Evolutionary conservation across 2,113 vertebrate genomes (phyloP), one percentile per base, ranked within the genome.

Genomic region (Synchiropus splendidus): DNA sequence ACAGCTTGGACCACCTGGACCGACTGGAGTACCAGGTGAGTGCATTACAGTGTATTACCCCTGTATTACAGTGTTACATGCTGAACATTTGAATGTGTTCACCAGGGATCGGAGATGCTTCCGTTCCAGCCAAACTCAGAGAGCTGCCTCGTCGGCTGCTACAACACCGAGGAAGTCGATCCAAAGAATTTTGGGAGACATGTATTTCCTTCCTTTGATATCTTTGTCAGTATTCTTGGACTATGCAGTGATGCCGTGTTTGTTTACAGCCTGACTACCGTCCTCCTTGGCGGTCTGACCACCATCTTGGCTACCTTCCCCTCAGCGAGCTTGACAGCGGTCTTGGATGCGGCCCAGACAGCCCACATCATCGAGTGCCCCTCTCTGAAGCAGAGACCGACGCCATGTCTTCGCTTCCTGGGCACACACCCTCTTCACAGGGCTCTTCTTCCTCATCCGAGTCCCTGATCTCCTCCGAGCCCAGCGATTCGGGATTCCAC

Each of bases 1-100:
- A 83, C 63, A 77, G 75, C 43, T 42, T 83, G 14, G 82, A 84
- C 14, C 73, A 79, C 44, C 73, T 80, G 60, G 74, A 81, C 67
- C 47, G 71, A 6, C 64, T 82, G 40, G 78, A 78, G 32, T 77
- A 68, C 36, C 69, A 74, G 74, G 79, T 78, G 37, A 44, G 16
- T 32, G 6, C 36, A 2, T 16, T 5, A 16, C 36, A 37, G 36
- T 4, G 21, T 4, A 4, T 27, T 27, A 5, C 14, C 14, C 16
- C 13, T 6, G 6, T 37, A 3, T 13, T 15, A 33, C 17, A n/a
- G 16, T 12, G 16, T 9, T 12, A 18, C 2, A 16, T 42, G 30
- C 16, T 4, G 21, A 4, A 27, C 17, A 18, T 30, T 2, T 5
- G 13, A 42, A 42, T 21, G 14, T 14, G 1, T 42, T 1, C 30